Percentiles rank a stretch among this genome's conserved stretches.
These are phyloP conservation scores for Spongilla lacustris DNA, from an alignment of 37 sponge, comb jelly and placozoan species.

Conservation along the genomic window DNA sequence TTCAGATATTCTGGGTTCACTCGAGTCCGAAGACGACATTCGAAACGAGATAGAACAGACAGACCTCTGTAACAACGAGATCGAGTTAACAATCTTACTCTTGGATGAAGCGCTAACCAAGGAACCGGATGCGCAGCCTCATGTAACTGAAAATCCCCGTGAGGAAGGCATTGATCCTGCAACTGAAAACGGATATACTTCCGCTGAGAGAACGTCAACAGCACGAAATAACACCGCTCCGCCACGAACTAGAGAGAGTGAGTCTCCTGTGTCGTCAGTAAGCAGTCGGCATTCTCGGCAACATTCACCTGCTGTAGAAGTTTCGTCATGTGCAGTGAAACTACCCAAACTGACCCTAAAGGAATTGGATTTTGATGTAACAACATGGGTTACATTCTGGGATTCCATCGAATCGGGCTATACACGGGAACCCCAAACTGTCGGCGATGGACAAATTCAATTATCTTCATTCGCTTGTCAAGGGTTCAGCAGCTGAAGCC, in stretches of 20 bases:
- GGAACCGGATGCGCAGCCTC: not conserved
- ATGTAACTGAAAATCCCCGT: too few relatives aligned
- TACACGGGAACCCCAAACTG: not conserved
- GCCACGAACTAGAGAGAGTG: too few relatives aligned
- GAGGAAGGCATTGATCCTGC: too few relatives aligned
- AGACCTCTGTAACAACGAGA: not conserved
- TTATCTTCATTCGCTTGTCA: conserved; percentile 16
- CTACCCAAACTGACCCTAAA: conserved; percentile 14
- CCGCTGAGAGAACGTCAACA: too few relatives aligned
- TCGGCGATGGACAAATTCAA: not conserved
- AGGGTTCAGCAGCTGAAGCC: conserved; percentile 9
- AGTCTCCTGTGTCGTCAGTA: too few relatives aligned
- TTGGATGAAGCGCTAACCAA: conserved; percentile 2
- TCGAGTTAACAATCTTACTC: conserved; percentile 1
- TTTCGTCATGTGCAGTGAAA: not conserved
- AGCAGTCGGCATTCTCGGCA: too few relatives aligned
- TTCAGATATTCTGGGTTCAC: conserved; percentile 20
- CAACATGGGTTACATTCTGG: conserved; percentile 40
- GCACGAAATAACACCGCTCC: too few relatives aligned
- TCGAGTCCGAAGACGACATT: conserved; percentile 9
- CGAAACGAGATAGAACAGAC: conserved; percentile 15
- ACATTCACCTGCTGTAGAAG: too few relatives aligned
- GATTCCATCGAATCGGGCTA: conserved; percentile 26
- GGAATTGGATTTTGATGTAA: conserved; percentile 1
- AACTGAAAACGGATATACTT: too few relatives aligned